Evolutionary conservation across 2,888 invertebrate species (phyloP), one percentile per base, ranked within the genome.

Genomic region (Pollenia angustigena): DNA sequence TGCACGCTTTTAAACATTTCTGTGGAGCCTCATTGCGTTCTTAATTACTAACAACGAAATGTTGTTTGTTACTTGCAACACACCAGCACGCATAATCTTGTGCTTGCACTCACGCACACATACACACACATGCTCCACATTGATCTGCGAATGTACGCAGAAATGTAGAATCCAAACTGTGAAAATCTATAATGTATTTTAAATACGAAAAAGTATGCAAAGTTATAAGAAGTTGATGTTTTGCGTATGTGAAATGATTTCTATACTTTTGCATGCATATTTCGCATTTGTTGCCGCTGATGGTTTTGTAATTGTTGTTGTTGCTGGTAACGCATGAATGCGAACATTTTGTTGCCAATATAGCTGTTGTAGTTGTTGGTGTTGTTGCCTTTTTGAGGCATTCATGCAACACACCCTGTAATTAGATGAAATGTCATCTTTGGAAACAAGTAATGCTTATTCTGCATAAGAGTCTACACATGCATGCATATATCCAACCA

Each of bases 381-480:
- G 60, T 32, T 48, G 71, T 84, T 88, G 88, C 84, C 69, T 82
- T 88, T 72, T 83, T 58, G 69, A 84, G 74, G 88, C 89, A 89
- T 87, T 89, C 88, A 89, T 88, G 89, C 89, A 89, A 89, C 88
- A 89, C 88, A 88, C 88, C 88, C 88, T 85, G 88, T 89, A 89
- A 89, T 89, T 89, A 89, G 89, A 89, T 86, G 89, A 89, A 89
- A 89, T 90, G 88, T 88, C 88, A 89, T 88, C 86, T 88, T 83
- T 85, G 83, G 84, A 81, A 85, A 86, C 86, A 85, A 84, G 81
- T 84, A 84, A 86, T 84, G 80, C 85, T 88, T 81, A 87, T 84
- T 78, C 56, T 68, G 46, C 62, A 84, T 81, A 81, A 48, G 76
- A 52, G 11, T 60, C 18, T 62, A 66, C 54, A 68, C 46, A 78